Percentiles rank a stretch among this genome's conserved stretches.
phyloP scores from a whole-genome alignment of 92 coral and sea anemone genomes.

The Chrysogorgia sp. region DNA sequence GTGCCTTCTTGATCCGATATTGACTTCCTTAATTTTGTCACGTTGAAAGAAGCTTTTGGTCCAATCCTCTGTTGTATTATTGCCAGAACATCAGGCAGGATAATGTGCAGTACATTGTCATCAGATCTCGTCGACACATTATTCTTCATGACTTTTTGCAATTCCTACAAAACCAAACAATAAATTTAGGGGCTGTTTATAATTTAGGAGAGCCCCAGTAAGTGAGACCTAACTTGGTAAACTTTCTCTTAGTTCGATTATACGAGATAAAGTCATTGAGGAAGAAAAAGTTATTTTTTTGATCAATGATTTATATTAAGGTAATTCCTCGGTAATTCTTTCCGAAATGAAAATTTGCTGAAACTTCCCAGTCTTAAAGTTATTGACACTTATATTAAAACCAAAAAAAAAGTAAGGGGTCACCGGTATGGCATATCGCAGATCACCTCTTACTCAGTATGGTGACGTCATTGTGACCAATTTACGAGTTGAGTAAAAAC shows the following conservation, averaged over 20 bases:
- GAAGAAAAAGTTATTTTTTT: not conserved
- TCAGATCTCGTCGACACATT: constrained; percentile 19
- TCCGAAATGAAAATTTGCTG: no score
- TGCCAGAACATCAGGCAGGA: constrained; percentile 29
- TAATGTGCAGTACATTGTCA: constrained; percentile 15
- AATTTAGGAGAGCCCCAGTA: not conserved
- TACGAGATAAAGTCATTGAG: no score
- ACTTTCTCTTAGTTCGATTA: not conserved
- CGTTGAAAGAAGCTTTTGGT: constrained; percentile 37
- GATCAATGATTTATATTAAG: no score
- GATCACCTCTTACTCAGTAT: no score
- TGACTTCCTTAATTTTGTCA: constrained; percentile 42
- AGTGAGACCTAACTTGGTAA: not conserved
- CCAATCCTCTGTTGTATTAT: constrained; percentile 22
- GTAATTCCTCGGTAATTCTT: no score
- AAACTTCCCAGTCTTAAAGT: no score
- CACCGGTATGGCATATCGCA: no score
- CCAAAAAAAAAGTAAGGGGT: no score
- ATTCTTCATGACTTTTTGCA: constrained; percentile 17
- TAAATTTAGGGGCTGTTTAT: not conserved
- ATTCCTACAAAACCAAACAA: constrained; percentile 24
- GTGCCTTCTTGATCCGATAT: constrained; percentile 30
- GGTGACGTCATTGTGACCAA: no score
- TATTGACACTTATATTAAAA: no score
- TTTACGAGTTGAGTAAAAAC: no score